phyloP scores from a whole-genome alignment of 2,888 invertebrate genomes.

The Glaucopsyche alexis region DNA sequence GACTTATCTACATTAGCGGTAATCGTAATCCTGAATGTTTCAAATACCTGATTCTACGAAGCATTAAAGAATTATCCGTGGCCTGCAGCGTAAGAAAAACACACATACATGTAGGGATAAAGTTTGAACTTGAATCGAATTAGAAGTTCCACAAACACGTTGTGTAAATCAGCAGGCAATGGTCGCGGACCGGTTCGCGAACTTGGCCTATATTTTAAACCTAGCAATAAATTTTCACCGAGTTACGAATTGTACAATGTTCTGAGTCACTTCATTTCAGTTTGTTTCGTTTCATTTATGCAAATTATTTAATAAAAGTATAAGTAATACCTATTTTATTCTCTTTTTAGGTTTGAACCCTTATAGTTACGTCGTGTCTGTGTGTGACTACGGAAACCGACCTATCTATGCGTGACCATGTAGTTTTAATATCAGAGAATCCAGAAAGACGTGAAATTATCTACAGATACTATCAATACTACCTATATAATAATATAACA shows the following conservation, averaged over 20 bases:
- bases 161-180: slow-evolving; percentile 3
- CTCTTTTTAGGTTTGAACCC: no score
- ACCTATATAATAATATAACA: no score
- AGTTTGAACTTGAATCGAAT: slow-evolving; percentile 16
- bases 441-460: no score
- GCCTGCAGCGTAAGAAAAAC: not conserved
- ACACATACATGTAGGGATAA: slow-evolving; percentile 17
- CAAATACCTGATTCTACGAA: not conserved
- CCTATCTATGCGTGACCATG: no score
- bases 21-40: not conserved
- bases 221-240: slow-evolving; percentile 61
- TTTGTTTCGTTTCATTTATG: slow-evolving; percentile 31
- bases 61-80: not conserved
- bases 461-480: no score
- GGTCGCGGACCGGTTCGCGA: slow-evolving; percentile 38
- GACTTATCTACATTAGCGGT: not conserved
- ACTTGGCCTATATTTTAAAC: slow-evolving; percentile 63
- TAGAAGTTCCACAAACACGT: not conserved
- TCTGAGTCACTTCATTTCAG: slow-evolving; percentile 50
- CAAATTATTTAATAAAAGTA: not conserved
- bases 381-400: no score
- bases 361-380: no score
- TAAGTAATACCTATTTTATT: no score
- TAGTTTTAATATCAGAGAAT: no score
- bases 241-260: slow-evolving; percentile 64